Evolutionary conservation across 2,113 vertebrate genomes (phyloP).

Genomic region (Panthera leo): DNA sequence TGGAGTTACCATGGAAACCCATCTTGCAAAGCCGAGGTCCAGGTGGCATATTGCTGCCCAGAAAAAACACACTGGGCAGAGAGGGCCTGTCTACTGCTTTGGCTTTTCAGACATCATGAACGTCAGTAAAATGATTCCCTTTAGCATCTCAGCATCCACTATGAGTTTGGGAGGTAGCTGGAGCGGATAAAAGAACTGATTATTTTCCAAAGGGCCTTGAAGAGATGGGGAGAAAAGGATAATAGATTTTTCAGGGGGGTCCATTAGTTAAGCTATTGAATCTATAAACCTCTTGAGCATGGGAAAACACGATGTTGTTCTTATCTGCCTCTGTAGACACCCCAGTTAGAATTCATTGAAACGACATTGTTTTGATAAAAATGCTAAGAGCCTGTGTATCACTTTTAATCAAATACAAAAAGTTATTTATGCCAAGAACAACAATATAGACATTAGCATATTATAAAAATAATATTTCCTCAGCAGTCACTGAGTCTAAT

Average conservation of each 20-base stretch:
- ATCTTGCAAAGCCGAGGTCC: neutral
- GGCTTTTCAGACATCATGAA: neutral
- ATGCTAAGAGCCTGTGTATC: neutral
- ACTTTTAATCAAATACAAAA: conserved; percentile 45
- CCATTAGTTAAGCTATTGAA: neutral
- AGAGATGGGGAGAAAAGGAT: neutral
- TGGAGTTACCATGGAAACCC: conserved; percentile 22
- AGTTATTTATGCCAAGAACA: conserved; percentile 8
- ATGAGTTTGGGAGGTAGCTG: neutral
- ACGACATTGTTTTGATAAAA: conserved; percentile 36
- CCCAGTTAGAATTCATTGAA: neutral
- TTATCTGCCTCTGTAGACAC: neutral
- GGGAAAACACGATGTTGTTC: neutral
- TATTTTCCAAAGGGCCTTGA: conserved; percentile 28
- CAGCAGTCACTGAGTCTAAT: neutral
- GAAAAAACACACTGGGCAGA: neutral
- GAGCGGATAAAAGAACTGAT: neutral
- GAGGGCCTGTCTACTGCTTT: neutral
- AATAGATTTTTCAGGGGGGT: neutral
- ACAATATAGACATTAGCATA: neutral
- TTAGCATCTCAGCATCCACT: neutral
- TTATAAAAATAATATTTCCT: conserved; percentile 43
- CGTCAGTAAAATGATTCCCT: neutral
- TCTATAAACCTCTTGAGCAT: neutral
- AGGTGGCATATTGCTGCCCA: neutral